Percentiles rank a stretch among this genome's conserved stretches.
Evolutionary conservation across 2,888 invertebrate genomes (phyloP).

Genomic region (Anaspis maculata): DNA sequence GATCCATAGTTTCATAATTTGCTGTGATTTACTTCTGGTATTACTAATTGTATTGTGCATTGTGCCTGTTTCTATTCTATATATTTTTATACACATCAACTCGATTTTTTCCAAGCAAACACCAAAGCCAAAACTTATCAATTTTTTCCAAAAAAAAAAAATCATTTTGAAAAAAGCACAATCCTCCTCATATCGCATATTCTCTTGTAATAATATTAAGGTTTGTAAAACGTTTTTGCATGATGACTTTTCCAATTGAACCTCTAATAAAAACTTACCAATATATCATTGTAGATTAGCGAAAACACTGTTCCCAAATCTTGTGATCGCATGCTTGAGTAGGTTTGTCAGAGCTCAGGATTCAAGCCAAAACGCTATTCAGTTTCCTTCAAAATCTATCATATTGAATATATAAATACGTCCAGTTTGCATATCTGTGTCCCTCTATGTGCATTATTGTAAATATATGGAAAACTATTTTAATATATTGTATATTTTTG

Average conservation of each 20-base stretch:
- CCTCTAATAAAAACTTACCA: neutral
- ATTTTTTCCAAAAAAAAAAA: conserved; percentile 6
- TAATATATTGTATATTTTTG: neutral
- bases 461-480: conserved; percentile 9
- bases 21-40: conserved; percentile 9
- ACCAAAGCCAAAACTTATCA: neutral
- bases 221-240: too few relatives aligned
- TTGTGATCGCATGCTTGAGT: too few relatives aligned
- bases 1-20: neutral
- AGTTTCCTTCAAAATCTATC: too few relatives aligned
- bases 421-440: conserved; percentile 16
- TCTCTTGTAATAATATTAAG: too few relatives aligned
- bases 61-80: too few relatives aligned
- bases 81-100: too few relatives aligned
- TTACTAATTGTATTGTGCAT: conserved; percentile 1
- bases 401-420: too few relatives aligned
- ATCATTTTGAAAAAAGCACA: conserved; percentile 8
- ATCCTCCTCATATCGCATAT: conserved; percentile 12
- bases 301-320: too few relatives aligned
- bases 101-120: too few relatives aligned
- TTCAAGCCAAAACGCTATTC: too few relatives aligned
- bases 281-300: too few relatives aligned
- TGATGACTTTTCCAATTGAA: conserved; percentile 1
- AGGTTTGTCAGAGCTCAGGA: too few relatives aligned
- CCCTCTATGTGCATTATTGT: conserved; percentile 15